Percentiles rank a stretch among this genome's conserved stretches.
phyloP scores from a whole-genome alignment of 2,888 invertebrate genomes.

The Phalera bucephala region DNA sequence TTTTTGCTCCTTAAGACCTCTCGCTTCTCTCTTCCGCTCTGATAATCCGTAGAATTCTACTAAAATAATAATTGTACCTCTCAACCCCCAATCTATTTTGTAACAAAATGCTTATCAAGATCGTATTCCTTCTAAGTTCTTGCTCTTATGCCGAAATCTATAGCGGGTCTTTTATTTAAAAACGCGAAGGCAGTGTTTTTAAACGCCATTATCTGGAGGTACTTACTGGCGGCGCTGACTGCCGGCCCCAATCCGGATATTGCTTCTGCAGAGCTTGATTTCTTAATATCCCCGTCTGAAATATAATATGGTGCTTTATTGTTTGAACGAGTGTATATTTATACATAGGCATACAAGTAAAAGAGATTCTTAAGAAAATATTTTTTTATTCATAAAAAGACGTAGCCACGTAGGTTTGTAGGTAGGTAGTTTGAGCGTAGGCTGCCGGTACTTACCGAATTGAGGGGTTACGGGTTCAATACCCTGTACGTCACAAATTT shows the following conservation, averaged over 20 bases:
- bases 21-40: too few species aligned
- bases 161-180: conserved; percentile 23
- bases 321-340: too few species aligned
- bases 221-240: conserved; percentile 76
- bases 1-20: too few species aligned
- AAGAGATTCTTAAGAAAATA: conserved; percentile 65
- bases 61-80: too few species aligned
- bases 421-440: too few species aligned
- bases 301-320: conserved; percentile 17
- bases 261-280: conserved; percentile 56
- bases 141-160: conserved; percentile 28
- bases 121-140: background rate
- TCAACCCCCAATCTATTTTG: conserved; percentile 3
- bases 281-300: conserved; percentile 65
- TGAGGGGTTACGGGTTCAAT: too few species aligned
- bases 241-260: conserved; percentile 72
- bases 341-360: background rate
- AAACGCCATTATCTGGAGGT: conserved; percentile 30
- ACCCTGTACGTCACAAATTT: too few species aligned
- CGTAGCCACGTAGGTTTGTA: too few species aligned
- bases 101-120: conserved; percentile 8
- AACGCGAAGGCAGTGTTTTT: conserved; percentile 33
- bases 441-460: too few species aligned
- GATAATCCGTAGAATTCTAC: too few species aligned
- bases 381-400: too few species aligned